Base-by-base conservation (phyloP, 2,888 invertebrate genomes). In the Harpalus rubripes region DNA sequence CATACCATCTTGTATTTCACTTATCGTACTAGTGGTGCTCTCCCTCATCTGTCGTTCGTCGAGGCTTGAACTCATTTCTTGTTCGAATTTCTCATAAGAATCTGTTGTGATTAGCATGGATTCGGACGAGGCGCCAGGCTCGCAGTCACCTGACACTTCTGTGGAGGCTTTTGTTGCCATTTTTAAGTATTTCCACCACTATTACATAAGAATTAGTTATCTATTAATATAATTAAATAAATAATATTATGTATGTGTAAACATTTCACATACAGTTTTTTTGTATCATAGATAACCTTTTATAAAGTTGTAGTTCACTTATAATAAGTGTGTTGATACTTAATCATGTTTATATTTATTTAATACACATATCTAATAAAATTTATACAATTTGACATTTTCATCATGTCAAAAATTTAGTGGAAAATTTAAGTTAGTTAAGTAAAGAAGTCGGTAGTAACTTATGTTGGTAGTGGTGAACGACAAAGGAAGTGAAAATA, bases 51-150 rank as follows among this genome's bases (percentile, higher is more conserved):
- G 90, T 86, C 92, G 90, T 7, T 94, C 94, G 87, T 93, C 93
- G 78, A 95, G 92, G 88, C 93, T 93, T 8, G 94, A 93, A 88
- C 93, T 94, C 93, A 95, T 94, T 89, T 94, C 94, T 82, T 92
- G 92, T 63, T 94, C 94, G 88, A 95, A 94, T 87, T 95, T 95
- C 87, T 95, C 95, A 88, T 94, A 94, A 18, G 94, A 94, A 90
- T 95, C 95, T 7, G 95, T 94, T 0, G 95, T 94, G 80, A 96
- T 94, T 59, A 96, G 91, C 90, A 95, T 94, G 88, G 94, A 94
- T 89, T 95, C 96, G 22, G 91, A 89, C 65, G 93, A 92, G 79
- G 93, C 94, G 26, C 94, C 94, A 16, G 94, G 94, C 88, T 93
- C 93, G 26, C 85, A 85, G 32, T 85, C 85, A 15, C 79, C 79